phyloP scores from a whole-genome alignment of 2,113 vertebrate species.

The Brienomyrus longianalis region DNA sequence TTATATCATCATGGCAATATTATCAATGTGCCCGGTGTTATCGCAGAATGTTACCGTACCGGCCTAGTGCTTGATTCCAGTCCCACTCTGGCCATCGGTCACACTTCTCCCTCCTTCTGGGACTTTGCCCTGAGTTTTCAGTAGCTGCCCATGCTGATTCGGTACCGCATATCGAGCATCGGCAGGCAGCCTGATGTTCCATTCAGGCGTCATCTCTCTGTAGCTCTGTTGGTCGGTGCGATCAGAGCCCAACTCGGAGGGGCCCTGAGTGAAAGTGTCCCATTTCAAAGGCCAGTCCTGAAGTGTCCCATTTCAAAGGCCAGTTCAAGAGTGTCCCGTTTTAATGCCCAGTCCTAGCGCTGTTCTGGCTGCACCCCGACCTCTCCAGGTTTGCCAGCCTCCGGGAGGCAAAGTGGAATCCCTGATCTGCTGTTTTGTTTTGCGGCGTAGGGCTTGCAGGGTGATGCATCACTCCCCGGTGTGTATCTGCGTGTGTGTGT shows the following conservation, averaged over 20 bases:
- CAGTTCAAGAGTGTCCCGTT: background rate
- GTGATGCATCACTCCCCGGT: background rate
- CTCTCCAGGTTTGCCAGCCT: background rate
- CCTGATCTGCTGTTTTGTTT: background rate
- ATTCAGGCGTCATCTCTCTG: background rate
- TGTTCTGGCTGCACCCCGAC: background rate
- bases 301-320: background rate
- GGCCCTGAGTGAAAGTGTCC: background rate
- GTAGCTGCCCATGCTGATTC: background rate
- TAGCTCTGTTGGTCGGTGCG: background rate
- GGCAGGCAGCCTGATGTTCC: background rate
- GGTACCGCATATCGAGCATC: rapidly evolving
- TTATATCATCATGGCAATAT: background rate
- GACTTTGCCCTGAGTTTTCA: background rate
- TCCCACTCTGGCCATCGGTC: background rate
- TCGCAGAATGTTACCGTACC: background rate
- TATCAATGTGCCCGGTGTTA: background rate
- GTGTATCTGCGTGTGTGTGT: background rate
- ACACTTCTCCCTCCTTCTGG: background rate
- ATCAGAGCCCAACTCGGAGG: background rate
- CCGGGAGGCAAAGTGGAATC: background rate
- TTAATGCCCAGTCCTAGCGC: background rate
- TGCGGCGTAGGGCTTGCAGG: background rate
- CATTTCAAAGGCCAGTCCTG: background rate
- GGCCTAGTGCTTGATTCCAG: background rate